phyloP scores from a whole-genome alignment of 2,888 invertebrate genomes.

The Leptopilina syphax region DNA sequence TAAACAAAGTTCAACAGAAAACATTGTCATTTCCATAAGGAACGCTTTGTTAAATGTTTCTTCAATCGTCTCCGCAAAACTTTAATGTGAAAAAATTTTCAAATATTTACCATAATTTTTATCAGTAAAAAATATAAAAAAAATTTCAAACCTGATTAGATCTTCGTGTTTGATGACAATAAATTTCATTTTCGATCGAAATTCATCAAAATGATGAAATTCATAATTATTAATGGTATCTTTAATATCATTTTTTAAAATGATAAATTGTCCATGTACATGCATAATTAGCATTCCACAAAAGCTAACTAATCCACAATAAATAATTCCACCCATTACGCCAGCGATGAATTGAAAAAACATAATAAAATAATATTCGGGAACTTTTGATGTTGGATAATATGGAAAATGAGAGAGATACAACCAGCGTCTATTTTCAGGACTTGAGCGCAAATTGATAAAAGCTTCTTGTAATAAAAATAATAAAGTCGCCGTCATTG shows the following conservation, averaged over 20 bases:
- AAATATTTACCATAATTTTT: no score
- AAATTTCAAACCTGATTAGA: conserved; percentile 51
- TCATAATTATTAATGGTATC: conserved; percentile 26
- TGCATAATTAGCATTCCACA: conserved; percentile 49
- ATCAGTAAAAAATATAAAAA: no score
- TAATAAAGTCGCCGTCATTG: not conserved
- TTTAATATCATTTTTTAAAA: conserved; percentile 42
- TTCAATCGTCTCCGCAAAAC: no score
- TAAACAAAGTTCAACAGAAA: not conserved
- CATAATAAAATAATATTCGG: not conserved
- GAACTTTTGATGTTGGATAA: not conserved
- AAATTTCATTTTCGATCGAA: conserved; percentile 2
- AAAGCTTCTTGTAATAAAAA: not conserved
- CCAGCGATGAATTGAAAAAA: not conserved
- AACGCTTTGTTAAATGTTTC: conserved; percentile 28
- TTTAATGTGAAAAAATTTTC: no score
- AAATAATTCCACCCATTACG: conserved; percentile 16
- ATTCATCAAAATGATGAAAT: conserved; percentile 22
- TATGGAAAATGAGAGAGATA: not conserved
- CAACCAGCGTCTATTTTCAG: not conserved
- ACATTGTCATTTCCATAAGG: not conserved
- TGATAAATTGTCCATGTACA: conserved; percentile 46
- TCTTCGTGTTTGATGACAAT: conserved; percentile 57
- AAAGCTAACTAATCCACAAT: conserved; percentile 47
- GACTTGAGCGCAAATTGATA: not conserved